These are phyloP conservation scores for Crotophaga sulcirostris DNA, from an alignment of 2,113 vertebrate species.

Conservation along the genomic window DNA sequence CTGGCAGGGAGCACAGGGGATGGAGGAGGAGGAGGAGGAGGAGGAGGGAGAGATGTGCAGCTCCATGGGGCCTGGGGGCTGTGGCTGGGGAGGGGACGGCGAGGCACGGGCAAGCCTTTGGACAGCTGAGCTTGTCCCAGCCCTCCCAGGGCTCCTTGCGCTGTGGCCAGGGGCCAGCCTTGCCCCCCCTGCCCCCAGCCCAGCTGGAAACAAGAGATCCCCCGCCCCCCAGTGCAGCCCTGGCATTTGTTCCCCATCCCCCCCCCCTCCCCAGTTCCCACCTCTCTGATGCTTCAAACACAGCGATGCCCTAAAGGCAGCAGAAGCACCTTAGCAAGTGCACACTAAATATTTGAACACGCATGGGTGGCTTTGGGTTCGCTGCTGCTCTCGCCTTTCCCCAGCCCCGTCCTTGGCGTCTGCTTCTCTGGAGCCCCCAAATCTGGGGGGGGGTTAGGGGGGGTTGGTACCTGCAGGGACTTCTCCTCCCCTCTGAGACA, in stretches of 20 bases:
- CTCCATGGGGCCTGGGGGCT: background rate
- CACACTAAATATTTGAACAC: conserved; percentile 56
- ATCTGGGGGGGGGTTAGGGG: too few relatives aligned
- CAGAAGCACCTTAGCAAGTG: conserved; percentile 48
- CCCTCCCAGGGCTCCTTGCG: background rate
- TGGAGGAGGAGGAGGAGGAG: background rate
- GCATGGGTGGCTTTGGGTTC: conserved; percentile 54
- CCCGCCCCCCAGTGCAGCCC: background rate
- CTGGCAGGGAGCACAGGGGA: fast-evolving
- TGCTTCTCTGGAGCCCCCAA: background rate
- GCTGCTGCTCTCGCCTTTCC: background rate
- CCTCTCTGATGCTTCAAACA: conserved; percentile 42
- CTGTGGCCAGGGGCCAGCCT: background rate
- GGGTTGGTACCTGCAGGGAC: fast-evolving
- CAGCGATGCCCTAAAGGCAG: conserved; percentile 63
- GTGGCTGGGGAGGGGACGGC: fast-evolving
- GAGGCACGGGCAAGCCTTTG: background rate
- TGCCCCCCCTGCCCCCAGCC: background rate
- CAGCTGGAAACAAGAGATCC: background rate
- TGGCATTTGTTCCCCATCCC: conserved; percentile 45
- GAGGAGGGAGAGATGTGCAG: background rate
- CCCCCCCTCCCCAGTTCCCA: conserved; percentile 5
- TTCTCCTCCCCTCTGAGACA: background rate
- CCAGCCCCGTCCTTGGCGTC: background rate
- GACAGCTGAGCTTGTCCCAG: background rate